phyloP scores from a whole-genome alignment of 2,888 invertebrate genomes.

The Bellardia bayeri region DNA sequence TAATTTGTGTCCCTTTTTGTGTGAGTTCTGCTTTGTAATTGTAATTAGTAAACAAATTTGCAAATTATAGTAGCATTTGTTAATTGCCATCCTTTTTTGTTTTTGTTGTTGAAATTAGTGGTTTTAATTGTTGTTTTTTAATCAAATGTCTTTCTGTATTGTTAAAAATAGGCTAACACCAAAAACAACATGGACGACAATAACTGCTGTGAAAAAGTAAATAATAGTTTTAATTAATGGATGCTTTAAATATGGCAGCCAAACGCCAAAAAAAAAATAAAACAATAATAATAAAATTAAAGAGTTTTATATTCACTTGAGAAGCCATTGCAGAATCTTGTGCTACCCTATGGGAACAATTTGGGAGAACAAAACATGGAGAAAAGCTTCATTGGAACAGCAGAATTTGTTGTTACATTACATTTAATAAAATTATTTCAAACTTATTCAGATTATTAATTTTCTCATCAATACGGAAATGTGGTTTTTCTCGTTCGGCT shows the following conservation, averaged over 20 bases:
- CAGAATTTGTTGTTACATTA: no score
- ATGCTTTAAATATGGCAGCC: slow-evolving; percentile 13
- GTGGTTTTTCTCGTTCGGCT: no score
- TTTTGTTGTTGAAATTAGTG: background rate
- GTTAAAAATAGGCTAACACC: background rate
- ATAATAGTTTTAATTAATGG: slow-evolving; percentile 35
- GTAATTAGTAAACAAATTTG: slow-evolving; percentile 35
- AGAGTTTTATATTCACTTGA: background rate
- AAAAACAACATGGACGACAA: slow-evolving; percentile 7
- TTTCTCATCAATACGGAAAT: no score
- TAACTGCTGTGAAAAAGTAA: slow-evolving; percentile 1
- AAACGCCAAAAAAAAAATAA: background rate
- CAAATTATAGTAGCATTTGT: slow-evolving; percentile 54
- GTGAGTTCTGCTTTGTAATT: slow-evolving; percentile 23
- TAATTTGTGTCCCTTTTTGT: background rate
- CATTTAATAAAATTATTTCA: no score
- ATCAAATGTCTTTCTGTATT: slow-evolving; percentile 5
- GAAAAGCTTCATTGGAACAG: no score
- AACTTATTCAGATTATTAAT: no score
- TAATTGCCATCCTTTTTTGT: slow-evolving; percentile 35
- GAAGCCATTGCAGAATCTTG: no score
- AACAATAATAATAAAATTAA: background rate
- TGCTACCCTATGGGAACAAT: no score
- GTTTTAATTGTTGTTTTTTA: slow-evolving; percentile 32
- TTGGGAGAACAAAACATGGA: no score